phyloP scores from a whole-genome alignment of 2,797 vertebrate genomes.

The Amblyopsis hoosieri region DNA sequence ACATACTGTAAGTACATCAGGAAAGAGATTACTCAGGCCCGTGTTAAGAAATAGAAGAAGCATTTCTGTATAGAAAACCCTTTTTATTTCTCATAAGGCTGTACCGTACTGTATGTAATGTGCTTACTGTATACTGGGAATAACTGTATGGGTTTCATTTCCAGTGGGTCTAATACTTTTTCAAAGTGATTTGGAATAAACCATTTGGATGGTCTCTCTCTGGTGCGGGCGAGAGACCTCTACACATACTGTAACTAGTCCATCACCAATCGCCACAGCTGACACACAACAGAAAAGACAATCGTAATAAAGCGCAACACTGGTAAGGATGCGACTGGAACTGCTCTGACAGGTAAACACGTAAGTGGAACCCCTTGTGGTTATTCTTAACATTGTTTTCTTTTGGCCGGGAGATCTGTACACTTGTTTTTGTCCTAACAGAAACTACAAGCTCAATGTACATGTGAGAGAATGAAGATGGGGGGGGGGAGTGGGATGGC shows the following conservation, averaged over 20 bases:
- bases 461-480: constrained; percentile 14
- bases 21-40: constrained; percentile 16
- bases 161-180: constrained; percentile 63
- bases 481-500: neutral
- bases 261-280: constrained; percentile 48
- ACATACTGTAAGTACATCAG: constrained; percentile 48
- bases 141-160: constrained; percentile 64
- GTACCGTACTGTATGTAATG: constrained; percentile 60
- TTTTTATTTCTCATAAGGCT: constrained; percentile 81
- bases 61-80: constrained; percentile 77
- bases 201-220: constrained; percentile 33
- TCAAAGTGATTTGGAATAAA: constrained; percentile 56
- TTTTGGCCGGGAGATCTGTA: constrained; percentile 65
- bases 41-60: constrained; percentile 57
- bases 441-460: constrained; percentile 54
- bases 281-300: constrained; percentile 31
- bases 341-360: constrained; percentile 27
- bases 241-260: constrained; percentile 48
- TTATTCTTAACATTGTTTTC: constrained; percentile 38
- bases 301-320: constrained; percentile 28
- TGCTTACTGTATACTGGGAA: constrained; percentile 58
- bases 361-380: constrained; percentile 36
- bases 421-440: constrained; percentile 67
- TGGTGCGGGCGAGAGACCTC: constrained; percentile 45
- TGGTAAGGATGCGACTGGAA: constrained; percentile 36